These are phyloP conservation scores for Caenorhabditis tropicalis DNA, from an alignment of 1,140 invertebrate species.

Conservation along the genomic window DNA sequence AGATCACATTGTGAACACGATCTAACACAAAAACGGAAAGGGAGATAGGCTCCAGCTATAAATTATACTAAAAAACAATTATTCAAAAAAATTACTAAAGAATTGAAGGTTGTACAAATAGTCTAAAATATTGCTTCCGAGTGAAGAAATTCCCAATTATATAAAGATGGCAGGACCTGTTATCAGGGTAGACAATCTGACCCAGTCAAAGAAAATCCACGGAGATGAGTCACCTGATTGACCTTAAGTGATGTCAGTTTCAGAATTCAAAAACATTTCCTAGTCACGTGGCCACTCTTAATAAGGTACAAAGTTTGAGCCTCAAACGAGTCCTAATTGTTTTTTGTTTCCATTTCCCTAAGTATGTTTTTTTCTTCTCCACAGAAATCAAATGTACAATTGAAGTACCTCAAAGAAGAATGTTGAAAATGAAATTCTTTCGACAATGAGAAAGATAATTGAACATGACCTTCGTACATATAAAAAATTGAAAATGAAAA, in stretches of 20 bases:
- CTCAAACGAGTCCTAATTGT: not conserved
- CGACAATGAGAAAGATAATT: not conserved
- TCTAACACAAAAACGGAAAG: too few relatives aligned
- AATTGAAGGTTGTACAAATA: too few relatives aligned
- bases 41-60: too few relatives aligned
- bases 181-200: not conserved
- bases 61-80: too few relatives aligned
- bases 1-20: too few relatives aligned
- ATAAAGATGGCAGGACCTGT: not conserved
- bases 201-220: not conserved
- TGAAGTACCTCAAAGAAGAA: too few relatives aligned
- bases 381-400: too few relatives aligned
- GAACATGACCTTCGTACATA: not conserved
- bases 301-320: not conserved
- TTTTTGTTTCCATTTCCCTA: too few relatives aligned
- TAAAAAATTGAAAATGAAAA: not conserved
- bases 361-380: too few relatives aligned
- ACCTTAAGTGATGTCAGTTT: conserved; percentile 7
- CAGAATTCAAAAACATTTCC: not conserved
- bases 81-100: too few relatives aligned
- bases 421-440: not conserved
- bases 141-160: not conserved
- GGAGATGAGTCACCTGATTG: not conserved
- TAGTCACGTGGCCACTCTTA: not conserved
- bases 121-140: too few relatives aligned